Evolutionary conservation across 2,113 vertebrate genomes (phyloP), one percentile per base, ranked within the genome.

Genomic region (Pangasianodon hypophthalmus): DNA sequence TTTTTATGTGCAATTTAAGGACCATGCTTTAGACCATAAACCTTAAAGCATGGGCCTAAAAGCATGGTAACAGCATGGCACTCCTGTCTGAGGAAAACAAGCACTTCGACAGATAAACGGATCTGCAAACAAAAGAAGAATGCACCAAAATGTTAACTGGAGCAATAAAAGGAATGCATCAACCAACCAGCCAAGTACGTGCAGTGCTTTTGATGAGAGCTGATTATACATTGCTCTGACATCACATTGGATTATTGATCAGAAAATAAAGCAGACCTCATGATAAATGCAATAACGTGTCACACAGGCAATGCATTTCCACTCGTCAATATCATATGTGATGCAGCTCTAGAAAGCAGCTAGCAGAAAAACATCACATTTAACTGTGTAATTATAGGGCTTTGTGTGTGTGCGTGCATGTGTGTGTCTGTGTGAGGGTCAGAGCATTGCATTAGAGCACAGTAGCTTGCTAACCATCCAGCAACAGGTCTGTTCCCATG

Each of bases 401-500:
- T 1, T 10, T 54, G 81, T 69, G 48, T 84, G 54, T 14, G 11
- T 80, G 52, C 19, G 13, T 86, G 84, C 19, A 32, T 32, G 26
- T 11, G 9, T 29, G 77, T 44, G 52, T 44, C 52, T 8, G 24
- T 18, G 82, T 7, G 52, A 7, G 67, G 44, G n/a, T n/a, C 84
- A 67, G 52, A 58, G 62, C 86, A 86, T 69, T 88, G 87, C 71
- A 88, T 79, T 29, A 88, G 79, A 87, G 69, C 58, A 75, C 69
- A 32, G 83, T 48, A 60, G 62, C n/a, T 84, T 16, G 71, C 89
- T 84, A 48, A 41, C 44, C 64, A 69, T 91, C 80, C 64, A 88
- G 90, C 91, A 91, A 91, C 92, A 90, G 90, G 91, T 93, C 92
- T 91, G 92, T 93, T 93, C 89, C 92, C 92, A 94, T 93, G 89